Evolutionary conservation across 2,113 vertebrate species (phyloP).

Genomic region (Ascaphus truei): DNA sequence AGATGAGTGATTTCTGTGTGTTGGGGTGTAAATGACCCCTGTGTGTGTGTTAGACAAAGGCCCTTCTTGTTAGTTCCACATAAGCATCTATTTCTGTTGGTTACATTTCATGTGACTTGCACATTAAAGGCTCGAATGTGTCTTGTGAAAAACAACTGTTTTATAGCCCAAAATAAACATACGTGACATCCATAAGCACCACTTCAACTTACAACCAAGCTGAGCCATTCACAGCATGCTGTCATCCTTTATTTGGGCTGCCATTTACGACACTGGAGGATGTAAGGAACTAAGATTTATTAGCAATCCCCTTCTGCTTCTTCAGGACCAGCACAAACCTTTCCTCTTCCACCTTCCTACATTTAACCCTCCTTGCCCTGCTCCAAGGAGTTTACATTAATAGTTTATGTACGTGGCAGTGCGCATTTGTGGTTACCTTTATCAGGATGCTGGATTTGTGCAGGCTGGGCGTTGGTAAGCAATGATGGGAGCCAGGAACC

Average conservation of each 20-base stretch:
- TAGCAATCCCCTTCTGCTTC: no score
- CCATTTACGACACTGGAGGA: not conserved
- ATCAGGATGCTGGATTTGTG: no score
- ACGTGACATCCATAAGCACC: not conserved
- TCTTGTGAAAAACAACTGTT: conserved; percentile 20
- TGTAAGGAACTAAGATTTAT: not conserved
- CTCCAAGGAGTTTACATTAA: no score
- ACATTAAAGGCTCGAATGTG: conserved; percentile 21
- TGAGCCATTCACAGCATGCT: not conserved
- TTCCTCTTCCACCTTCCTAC: no score
- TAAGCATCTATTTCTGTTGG: conserved; percentile 12
- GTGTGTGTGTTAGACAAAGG: conserved; percentile 15
- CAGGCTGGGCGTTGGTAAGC: no score
- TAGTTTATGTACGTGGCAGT: no score
- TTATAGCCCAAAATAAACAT: conserved; percentile 11
- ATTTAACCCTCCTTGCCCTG: no score
- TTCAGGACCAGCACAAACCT: no score
- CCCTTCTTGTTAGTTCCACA: not conserved
- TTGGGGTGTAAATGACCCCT: conserved; percentile 16
- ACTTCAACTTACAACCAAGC: not conserved
- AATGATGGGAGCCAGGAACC: no score
- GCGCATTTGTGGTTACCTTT: no score
- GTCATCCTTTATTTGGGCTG: not conserved
- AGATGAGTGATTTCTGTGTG: conserved; percentile 4
- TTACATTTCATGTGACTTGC: conserved; percentile 26